phyloP scores from a whole-genome alignment of 2,888 invertebrate genomes.

The Epinotia bilunana region DNA sequence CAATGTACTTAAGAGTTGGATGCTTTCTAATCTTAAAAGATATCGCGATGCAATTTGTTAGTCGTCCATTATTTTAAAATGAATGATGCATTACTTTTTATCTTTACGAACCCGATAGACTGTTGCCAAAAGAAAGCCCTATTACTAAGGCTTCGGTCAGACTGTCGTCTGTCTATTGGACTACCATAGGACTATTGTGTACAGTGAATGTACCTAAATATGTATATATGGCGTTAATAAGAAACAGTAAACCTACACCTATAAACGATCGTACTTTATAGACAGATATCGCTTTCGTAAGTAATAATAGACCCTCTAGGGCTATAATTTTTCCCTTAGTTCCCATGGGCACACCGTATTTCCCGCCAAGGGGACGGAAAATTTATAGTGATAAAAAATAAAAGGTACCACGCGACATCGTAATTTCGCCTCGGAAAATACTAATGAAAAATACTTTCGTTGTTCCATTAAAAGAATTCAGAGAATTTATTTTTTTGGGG shows the following conservation, averaged over 20 bases:
- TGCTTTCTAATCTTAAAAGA: too few species aligned
- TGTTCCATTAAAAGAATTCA: neutral
- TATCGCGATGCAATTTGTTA: too few species aligned
- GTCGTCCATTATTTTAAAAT: too few species aligned
- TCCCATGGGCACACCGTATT: slow-evolving; percentile 16
- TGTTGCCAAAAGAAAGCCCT: too few species aligned
- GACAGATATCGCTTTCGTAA: neutral
- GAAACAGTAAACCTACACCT: neutral
- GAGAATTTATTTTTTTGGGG: neutral
- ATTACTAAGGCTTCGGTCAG: too few species aligned
- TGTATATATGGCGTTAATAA: neutral
- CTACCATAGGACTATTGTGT: too few species aligned
- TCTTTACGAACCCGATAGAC: too few species aligned
- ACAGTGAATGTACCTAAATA: too few species aligned
- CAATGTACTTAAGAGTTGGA: too few species aligned
- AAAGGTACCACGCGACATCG: neutral
- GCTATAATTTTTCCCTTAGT: slow-evolving; percentile 8
- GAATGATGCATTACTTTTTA: too few species aligned
- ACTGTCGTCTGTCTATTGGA: too few species aligned
- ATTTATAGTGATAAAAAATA: slow-evolving; percentile 27
- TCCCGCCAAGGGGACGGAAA: neutral
- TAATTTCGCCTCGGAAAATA: neutral
- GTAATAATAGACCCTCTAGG: neutral
- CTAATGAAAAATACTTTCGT: neutral
- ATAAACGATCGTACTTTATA: neutral